A percentile compares a stretch with the other conserved stretches of the same genome.
Conservation (phyloP, 2,797 vertebrate species). For the Bovichtus variegatus region DNA sequence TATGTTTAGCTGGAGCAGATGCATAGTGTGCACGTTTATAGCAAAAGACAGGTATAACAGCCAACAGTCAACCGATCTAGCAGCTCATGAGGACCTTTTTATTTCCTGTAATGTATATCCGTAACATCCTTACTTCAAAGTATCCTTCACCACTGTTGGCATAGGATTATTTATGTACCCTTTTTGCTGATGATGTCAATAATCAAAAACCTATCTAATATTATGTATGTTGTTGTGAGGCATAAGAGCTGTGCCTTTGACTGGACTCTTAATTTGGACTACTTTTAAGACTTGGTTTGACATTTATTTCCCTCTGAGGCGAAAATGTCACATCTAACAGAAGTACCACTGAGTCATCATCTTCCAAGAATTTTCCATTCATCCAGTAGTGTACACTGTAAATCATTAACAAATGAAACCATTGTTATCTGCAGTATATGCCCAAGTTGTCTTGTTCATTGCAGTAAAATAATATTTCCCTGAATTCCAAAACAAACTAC, state of each 20-base stretch:
- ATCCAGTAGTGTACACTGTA: constrained; percentile 32
- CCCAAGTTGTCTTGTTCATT: constrained; percentile 1
- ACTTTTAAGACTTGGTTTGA: not conserved
- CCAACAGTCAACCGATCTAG: not conserved
- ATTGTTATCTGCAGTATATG: constrained; percentile 33
- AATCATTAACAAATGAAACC: constrained; percentile 56
- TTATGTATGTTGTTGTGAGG: not conserved
- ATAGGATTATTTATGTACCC: not conserved
- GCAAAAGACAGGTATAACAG: not conserved
- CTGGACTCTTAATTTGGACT: not conserved
- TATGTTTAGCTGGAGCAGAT: not conserved
- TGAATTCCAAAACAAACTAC: not conserved
- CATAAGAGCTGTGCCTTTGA: not conserved
- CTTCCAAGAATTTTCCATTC: constrained; percentile 46
- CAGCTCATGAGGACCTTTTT: not conserved
- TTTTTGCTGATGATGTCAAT: not conserved
- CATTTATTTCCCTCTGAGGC: not conserved
- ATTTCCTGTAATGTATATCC: not conserved
- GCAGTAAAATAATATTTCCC: constrained; percentile 11
- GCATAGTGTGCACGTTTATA: not conserved
- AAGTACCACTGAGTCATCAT: constrained; percentile 45
- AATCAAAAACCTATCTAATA: not conserved
- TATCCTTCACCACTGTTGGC: not conserved
- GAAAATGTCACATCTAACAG: constrained; percentile 9
- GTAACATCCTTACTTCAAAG: not conserved